phyloP scores from a whole-genome alignment of 2,888 invertebrate genomes.

The Limnephilus auricula region DNA sequence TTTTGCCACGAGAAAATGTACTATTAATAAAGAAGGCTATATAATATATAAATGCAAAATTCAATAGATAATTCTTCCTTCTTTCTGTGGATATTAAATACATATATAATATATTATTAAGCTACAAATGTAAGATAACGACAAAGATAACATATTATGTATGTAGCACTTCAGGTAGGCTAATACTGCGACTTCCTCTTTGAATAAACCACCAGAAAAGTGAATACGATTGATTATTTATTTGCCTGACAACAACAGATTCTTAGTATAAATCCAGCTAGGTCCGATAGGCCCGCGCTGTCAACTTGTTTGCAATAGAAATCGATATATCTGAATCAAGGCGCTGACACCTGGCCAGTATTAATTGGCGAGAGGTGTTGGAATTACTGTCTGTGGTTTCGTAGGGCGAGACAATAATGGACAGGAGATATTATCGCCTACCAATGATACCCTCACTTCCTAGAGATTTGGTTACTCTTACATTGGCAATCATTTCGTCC shows the following conservation, averaged over 20 bases:
- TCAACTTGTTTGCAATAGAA: not conserved
- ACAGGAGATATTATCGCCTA: not conserved
- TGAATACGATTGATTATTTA: not conserved
- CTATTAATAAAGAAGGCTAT: not conserved
- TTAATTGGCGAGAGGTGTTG: not conserved
- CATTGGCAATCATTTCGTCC: not conserved
- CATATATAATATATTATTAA: not conserved
- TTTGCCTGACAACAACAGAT: not conserved
- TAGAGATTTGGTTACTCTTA: not conserved
- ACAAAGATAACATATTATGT: not conserved
- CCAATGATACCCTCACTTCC: not conserved
- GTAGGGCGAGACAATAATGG: not conserved
- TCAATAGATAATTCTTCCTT: not conserved
- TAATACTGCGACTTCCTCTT: not conserved
- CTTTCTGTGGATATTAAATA: not conserved
- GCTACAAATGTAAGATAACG: not conserved
- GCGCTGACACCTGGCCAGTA: not conserved
- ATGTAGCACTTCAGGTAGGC: not conserved
- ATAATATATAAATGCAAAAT: not conserved
- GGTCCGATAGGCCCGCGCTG: not conserved
- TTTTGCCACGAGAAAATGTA: not conserved
- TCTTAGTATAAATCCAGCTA: not conserved
- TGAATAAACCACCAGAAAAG: not conserved
- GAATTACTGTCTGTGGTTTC: not conserved
- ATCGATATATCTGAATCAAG: not conserved